phyloP scores from a whole-genome alignment of 2,113 vertebrate species.

The Equus quagga region DNA sequence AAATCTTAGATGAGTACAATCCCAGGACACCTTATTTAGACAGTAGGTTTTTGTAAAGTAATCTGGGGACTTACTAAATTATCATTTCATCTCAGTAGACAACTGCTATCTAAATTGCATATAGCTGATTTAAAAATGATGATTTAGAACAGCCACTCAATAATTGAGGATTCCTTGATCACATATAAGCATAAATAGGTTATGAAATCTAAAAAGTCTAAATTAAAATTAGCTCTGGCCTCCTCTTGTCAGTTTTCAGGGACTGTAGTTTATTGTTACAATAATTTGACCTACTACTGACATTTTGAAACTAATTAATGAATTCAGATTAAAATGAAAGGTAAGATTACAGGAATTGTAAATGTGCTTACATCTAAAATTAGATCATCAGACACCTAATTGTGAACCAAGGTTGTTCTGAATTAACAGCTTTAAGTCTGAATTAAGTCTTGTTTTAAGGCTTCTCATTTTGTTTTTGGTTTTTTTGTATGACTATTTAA shows the following conservation, averaged over 20 bases:
- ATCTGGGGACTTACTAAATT: neutral
- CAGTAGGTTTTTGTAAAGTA: neutral
- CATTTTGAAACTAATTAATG: slow-evolving; percentile 77
- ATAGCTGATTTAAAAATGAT: neutral
- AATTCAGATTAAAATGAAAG: slow-evolving; percentile 82
- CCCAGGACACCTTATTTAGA: neutral
- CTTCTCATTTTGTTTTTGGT: neutral
- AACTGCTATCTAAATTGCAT: neutral
- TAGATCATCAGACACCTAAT: slow-evolving; percentile 74
- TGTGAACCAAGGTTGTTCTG: slow-evolving; percentile 74
- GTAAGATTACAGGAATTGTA: slow-evolving; percentile 78
- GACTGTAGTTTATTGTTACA: slow-evolving; percentile 24
- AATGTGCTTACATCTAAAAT: slow-evolving; percentile 78
- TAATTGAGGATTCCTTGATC: neutral
- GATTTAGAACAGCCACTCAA: neutral
- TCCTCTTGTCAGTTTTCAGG: neutral
- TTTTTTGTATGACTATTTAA: slow-evolving; percentile 75
- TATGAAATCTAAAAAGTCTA: neutral
- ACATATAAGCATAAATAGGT: neutral
- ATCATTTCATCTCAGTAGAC: neutral
- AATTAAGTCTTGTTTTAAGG: slow-evolving; percentile 76
- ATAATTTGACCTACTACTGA: slow-evolving; percentile 75
- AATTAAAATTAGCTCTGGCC: slow-evolving; percentile 30
- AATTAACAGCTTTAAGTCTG: slow-evolving; percentile 63
- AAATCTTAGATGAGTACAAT: neutral